Conservation (phyloP, 2,797 vertebrate species). For the Bovichtus diacanthus region DNA sequence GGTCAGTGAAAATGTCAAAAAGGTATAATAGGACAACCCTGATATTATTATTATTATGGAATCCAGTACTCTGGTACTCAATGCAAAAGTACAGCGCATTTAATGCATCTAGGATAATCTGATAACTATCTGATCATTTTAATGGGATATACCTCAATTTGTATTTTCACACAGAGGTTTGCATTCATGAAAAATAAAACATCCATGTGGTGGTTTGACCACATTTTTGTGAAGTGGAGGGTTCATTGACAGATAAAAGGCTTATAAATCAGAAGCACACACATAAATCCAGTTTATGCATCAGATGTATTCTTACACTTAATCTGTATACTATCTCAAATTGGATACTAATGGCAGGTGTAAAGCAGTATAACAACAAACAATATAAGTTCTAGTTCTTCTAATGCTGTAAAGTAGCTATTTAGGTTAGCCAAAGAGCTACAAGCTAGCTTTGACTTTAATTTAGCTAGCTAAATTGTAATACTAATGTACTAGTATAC, state of each 20-base stretch:
- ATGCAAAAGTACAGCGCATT: not conserved
- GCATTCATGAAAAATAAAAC: not conserved
- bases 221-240: not conserved
- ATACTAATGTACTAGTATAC: not conserved
- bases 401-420: not conserved
- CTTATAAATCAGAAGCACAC: not conserved
- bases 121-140: not conserved
- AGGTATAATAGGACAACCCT: not conserved
- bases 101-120: not conserved
- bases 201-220: not conserved
- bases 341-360: not conserved
- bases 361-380: too few relatives aligned
- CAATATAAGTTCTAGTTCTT: not conserved
- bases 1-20: conserved; percentile 28
- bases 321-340: not conserved
- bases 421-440: not conserved
- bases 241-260: not conserved
- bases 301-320: not conserved
- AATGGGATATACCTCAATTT: not conserved
- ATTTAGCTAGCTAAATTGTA: not conserved
- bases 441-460: not conserved
- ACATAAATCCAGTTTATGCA: not conserved
- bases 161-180: not conserved
- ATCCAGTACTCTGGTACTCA: not conserved
- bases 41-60: conserved; percentile 1